A percentile compares a stretch with the other conserved stretches of the same genome.
phyloP scores from a whole-genome alignment of 2,888 invertebrate genomes.

The Aspidiotus rigidus region DNA sequence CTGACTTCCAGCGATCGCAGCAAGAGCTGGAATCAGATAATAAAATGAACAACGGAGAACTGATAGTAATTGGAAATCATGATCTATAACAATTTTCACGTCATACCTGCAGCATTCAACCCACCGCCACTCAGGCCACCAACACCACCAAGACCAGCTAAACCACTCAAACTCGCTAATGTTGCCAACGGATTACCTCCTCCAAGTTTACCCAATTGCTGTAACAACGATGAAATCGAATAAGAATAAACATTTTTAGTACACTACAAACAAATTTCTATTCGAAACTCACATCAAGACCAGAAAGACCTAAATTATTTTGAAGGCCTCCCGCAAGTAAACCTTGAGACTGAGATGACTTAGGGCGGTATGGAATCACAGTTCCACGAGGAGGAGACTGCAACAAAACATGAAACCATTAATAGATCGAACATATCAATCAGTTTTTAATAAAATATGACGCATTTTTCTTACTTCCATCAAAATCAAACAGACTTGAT shows the following conservation, averaged over 20 bases:
- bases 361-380: slow-evolving; percentile 36
- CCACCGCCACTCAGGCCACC: slow-evolving; percentile 44
- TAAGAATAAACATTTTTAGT: no score
- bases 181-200: slow-evolving; percentile 48
- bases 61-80: background rate
- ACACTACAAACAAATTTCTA: background rate
- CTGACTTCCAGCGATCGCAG: slow-evolving; percentile 83
- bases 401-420: background rate
- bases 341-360: slow-evolving; percentile 18
- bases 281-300: slow-evolving; percentile 26
- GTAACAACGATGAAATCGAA: slow-evolving; percentile 44
- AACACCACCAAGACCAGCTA: slow-evolving; percentile 33
- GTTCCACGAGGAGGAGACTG: slow-evolving; percentile 36
- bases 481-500: slow-evolving; percentile 91
- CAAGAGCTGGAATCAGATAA: slow-evolving; percentile 51
- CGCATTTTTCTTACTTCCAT: slow-evolving; percentile 78
- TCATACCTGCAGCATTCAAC: slow-evolving; percentile 60
- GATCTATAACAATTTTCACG: background rate
- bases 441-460: no score
- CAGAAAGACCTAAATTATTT: slow-evolving; percentile 23
- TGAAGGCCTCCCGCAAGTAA: slow-evolving; percentile 29
- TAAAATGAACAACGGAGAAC: background rate
- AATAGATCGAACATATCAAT: no score
- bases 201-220: slow-evolving; percentile 55
- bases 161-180: slow-evolving; percentile 64